These are phyloP conservation scores for Anneissia japonica DNA, from an alignment of 35 echinoderm and acorn worm genomes.

Conservation along the genomic window DNA sequence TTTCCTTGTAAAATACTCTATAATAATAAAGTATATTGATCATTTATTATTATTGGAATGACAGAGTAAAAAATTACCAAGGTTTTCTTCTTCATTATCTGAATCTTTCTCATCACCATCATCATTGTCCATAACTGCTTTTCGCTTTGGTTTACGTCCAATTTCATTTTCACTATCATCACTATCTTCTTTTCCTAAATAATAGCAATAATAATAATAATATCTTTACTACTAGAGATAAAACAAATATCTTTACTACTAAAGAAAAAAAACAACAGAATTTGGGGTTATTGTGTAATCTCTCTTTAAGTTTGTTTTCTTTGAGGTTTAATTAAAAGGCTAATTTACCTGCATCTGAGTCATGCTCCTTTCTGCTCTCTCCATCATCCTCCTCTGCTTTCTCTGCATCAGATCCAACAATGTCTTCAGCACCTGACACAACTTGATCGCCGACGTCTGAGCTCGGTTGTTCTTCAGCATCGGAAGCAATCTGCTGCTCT, in stretches of 20 bases:
- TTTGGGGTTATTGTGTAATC: neutral
- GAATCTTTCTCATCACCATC: slow-evolving; percentile 36
- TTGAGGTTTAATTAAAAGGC: neutral
- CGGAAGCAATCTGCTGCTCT: neutral
- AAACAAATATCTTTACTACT: neutral
- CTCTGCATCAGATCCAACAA: neutral
- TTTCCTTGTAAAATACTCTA: neutral
- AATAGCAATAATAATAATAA: neutral
- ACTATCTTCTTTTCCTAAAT: slow-evolving; percentile 33
- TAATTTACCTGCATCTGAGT: slow-evolving; percentile 9
- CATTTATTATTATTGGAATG: neutral
- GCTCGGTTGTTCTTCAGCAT: neutral
- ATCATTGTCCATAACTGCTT: slow-evolving; percentile 27
- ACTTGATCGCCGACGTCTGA: neutral
- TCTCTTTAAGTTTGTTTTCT: neutral
- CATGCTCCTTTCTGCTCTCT: neutral
- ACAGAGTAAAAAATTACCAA: neutral
- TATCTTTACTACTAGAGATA: neutral
- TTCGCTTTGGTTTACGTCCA: slow-evolving; percentile 60
- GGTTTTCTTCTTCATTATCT: slow-evolving; percentile 28
- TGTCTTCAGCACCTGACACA: slow-evolving; percentile 15
- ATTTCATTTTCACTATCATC: slow-evolving; percentile 77
- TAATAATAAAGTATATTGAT: neutral
- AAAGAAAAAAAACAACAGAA: neutral
- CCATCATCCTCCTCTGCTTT: neutral